Base-by-base conservation (phyloP, 2,797 vertebrate species). In the Micrastur ruficollis region DNA sequence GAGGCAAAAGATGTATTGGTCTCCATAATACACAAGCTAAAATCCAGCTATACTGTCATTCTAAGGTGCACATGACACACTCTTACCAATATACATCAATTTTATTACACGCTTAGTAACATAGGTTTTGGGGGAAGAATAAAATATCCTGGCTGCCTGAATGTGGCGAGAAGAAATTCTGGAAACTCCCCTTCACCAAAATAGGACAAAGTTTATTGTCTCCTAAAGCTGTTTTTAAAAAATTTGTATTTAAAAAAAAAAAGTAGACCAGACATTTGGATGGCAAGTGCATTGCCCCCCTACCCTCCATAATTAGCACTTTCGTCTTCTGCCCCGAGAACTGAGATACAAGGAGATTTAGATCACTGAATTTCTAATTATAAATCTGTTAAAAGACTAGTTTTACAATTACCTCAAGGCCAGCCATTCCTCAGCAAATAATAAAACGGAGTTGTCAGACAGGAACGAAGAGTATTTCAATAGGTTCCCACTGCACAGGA, bases 401-500 rank as follows among this genome's bases (percentile, higher is more conserved):
- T 56, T 95, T 73, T 49, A 74, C 12, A 27, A 32, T 55, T 13
- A 83, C 49, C 79, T 72, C n/a, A 3, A 72, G 85, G 53, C 42
- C 63, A 74, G 63, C 25, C 36, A 29, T 18, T 92, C 11, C 58
- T 20, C 73, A 15, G 73, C 36, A 81, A 38, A 56, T 38, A 31
- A 63, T 5, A 25, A 52, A 58, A 53, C 0, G 3, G 52, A 81
- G 62, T 5, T 49, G 19, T 8, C 4, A 2, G n/a, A 56, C 2
- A 42, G 46, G n/a, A 91, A 73, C 36, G 75, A 27, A 14, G 42
- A 36, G 14, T 2, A 13, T 73, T 75, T 80, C 50, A 17, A 36
- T 3, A 16, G 1, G 0, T 9, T 38, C 53, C 40, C 4, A 2
- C 29, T 23, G 8, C 2, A 0, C 12, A 25, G 40, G 40, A 79